Base-by-base conservation (phyloP, 2,797 vertebrate genomes). In the Phrynocephalus guinanensis region DNA sequence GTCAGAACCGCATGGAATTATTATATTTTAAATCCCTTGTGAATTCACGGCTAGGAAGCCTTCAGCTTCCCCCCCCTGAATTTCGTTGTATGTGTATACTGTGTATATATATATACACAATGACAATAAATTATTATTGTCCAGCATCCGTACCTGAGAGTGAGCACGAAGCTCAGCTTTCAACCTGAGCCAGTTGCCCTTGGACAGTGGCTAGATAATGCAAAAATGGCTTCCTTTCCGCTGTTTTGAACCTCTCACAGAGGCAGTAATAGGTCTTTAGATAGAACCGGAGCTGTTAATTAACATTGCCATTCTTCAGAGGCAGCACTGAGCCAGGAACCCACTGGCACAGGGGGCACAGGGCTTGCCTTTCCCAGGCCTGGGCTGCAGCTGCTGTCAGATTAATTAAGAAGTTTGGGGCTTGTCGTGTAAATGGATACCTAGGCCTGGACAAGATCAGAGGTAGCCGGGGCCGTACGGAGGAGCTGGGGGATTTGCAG, bases 341-440 rank as follows among this genome's bases (percentile, higher is more conserved):
- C 28, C 72, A 67, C 44, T 38, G 44, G 16, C 24, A 68, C 33
- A 48, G 82, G 38, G 30, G 72, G 67, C 60, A 38, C 83, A 86
- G 66, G 3, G 11, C n/a, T 88, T 88, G 83, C 83, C 87, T 82
- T 85, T 92, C 86, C 86, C 85, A 91, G 85, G 87, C 82, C 85
- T 7, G 84, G 75, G 88, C 82, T n/a, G 76, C 88, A 92, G 93
- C 87, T 92, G 90, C 88, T 94, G 73, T 79, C 81, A 79, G 16
- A 89, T 83, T 86, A 78, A 83, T 78, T 85, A 84, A 60, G 72
- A 85, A 83, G 71, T 38, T 75, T 3, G 13, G n/a, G 67, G 48
- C 66, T 82, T 48, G 71, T 86, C 66, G 44, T 66, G 83, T 82
- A 90, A 88, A 63, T 15, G 88, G 91, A 83, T 85, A 79, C 30